Conservation (phyloP, 2,113 vertebrate species). For the Pelvicachromis taeniatus region DNA sequence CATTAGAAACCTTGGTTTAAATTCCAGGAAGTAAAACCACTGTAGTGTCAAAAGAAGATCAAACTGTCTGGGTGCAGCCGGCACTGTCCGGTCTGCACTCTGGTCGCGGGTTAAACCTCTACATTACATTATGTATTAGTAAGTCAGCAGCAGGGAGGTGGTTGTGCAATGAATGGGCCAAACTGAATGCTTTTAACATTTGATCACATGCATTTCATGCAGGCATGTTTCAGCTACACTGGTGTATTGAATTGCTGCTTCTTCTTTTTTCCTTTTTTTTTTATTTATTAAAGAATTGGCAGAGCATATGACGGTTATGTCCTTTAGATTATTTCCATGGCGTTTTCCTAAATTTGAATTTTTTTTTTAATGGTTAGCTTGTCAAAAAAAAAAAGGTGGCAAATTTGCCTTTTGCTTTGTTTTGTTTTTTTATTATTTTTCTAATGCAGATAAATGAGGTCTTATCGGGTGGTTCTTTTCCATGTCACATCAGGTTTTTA, state of each 20-base stretch:
- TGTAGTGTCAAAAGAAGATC: constrained; percentile 2
- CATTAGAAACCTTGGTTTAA: constrained; percentile 1
- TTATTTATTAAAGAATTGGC: background rate
- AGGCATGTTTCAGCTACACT: background rate
- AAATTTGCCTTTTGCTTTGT: background rate
- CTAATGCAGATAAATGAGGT: background rate
- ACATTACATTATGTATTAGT: background rate
- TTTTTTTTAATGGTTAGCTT: background rate
- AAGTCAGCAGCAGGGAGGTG: background rate
- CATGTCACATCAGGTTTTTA: background rate
- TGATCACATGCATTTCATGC: background rate
- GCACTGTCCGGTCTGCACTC: background rate
- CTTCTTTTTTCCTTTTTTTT: background rate
- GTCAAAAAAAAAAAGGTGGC: background rate
- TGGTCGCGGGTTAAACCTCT: background rate
- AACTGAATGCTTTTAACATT: background rate
- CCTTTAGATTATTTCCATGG: background rate
- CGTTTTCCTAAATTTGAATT: background rate
- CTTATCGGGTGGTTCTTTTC: background rate
- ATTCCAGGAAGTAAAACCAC: constrained; percentile 18
- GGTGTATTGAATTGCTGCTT: background rate
- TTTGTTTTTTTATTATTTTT: background rate
- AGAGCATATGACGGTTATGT: background rate
- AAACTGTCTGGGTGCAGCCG: background rate
- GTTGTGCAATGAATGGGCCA: background rate